These are phyloP conservation scores for Acipenser ruthenus DNA, from an alignment of 2,797 vertebrate genomes.

Conservation along the genomic window DNA sequence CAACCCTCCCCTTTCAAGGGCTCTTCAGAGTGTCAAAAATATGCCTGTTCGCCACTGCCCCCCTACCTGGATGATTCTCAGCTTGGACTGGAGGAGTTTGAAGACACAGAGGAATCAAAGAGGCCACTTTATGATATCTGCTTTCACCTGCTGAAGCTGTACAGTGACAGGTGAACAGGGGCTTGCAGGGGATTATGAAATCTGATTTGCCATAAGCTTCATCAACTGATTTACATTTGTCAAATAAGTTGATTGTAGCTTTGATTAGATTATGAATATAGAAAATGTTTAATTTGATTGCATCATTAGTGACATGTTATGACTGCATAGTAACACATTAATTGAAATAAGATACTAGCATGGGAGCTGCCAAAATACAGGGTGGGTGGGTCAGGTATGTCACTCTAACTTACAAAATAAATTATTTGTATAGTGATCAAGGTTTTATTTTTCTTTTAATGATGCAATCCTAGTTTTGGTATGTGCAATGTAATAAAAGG, in stretches of 20 bases:
- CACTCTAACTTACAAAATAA: too few species aligned
- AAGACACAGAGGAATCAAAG: conserved; percentile 30
- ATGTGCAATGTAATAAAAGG: too few species aligned
- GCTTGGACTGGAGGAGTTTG: conserved; percentile 30
- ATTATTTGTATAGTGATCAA: too few species aligned
- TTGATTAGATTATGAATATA: background rate
- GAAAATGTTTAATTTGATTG: background rate
- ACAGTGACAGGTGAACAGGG: conserved; percentile 76
- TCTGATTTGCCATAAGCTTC: background rate
- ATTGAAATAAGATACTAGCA: too few species aligned
- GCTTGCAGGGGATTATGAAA: too few species aligned
- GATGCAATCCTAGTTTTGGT: too few species aligned
- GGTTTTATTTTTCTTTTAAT: too few species aligned
- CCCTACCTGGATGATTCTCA: conserved; percentile 68
- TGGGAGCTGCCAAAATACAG: too few species aligned
- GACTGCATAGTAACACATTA: too few species aligned
- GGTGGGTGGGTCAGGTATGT: too few species aligned
- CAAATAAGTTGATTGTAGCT: background rate
- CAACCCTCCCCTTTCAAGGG: conserved; percentile 47
- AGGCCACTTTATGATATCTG: conserved; percentile 75
- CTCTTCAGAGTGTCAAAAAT: conserved; percentile 56
- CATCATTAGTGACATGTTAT: background rate
- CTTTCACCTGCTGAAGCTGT: conserved; percentile 89
- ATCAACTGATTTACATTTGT: background rate
- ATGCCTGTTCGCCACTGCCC: conserved; percentile 78